A percentile compares a stretch with the other conserved stretches of the same genome.
These are phyloP conservation scores for Corythornis cristatus DNA, from an alignment of 2,113 vertebrate species.

Conservation along the genomic window DNA sequence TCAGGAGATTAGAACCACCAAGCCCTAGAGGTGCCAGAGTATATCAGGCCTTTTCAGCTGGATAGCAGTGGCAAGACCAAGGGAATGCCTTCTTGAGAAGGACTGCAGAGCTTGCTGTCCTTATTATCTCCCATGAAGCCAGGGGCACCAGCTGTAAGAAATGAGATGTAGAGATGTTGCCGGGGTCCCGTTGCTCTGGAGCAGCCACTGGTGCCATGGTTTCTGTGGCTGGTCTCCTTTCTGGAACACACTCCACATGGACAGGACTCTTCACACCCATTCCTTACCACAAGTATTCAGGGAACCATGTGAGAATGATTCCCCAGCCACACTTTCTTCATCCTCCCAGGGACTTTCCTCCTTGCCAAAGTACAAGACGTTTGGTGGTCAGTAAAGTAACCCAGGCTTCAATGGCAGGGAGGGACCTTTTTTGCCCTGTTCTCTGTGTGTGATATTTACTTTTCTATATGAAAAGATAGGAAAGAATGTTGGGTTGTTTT, in stretches of 20 bases:
- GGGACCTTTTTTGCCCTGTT: not conserved
- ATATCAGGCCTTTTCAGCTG: not conserved
- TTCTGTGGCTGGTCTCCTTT: not conserved
- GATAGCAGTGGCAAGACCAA: not conserved
- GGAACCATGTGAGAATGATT: rapidly evolving
- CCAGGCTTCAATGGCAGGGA: not conserved
- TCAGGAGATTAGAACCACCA: not conserved
- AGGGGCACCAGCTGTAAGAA: not conserved
- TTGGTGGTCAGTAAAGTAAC: not conserved
- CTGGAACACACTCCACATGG: rapidly evolving
- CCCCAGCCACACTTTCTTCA: not conserved
- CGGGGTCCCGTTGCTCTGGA: not conserved
- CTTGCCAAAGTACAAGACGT: not conserved
- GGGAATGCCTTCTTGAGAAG: not conserved
- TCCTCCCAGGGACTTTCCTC: not conserved
- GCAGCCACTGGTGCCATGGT: not conserved
- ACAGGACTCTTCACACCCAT: not conserved
- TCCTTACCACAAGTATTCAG: not conserved
- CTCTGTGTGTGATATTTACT: not conserved
- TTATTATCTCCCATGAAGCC: not conserved
- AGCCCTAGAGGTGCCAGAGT: not conserved
- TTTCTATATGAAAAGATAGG: not conserved
- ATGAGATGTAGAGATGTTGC: not conserved
- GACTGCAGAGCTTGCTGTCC: not conserved
- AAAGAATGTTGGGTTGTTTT: too few relatives aligned